These are phyloP conservation scores for Marasmarcha lunaedactyla DNA, from an alignment of 2,888 invertebrate genomes.

Conservation along the genomic window DNA sequence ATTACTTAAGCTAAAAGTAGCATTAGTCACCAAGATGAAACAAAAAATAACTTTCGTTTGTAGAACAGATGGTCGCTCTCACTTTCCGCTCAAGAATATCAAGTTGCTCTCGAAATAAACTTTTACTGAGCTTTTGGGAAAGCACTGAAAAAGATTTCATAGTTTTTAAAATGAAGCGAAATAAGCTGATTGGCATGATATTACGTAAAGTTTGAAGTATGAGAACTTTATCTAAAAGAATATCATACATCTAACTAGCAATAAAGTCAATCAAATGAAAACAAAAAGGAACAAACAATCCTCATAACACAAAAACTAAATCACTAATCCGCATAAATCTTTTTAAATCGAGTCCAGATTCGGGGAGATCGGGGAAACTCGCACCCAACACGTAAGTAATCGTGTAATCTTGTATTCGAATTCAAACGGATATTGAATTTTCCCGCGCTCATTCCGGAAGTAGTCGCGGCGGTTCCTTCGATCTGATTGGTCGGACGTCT, in stretches of 20 bases:
- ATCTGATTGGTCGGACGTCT: constrained; percentile 23
- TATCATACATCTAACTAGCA: too few species aligned
- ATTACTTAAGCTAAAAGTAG: not conserved
- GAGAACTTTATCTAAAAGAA: too few species aligned
- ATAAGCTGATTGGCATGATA: too few species aligned
- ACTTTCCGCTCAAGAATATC: constrained; percentile 15
- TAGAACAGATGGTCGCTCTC: not conserved
- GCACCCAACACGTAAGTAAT: constrained; percentile 29
- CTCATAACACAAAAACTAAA: constrained; percentile 1
- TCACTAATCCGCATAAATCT: constrained; percentile 5
- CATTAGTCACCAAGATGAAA: not conserved
- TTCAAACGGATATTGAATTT: constrained; percentile 60
- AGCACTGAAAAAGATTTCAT: constrained; percentile 10
- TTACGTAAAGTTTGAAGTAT: too few species aligned
- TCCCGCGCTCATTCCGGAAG: constrained; percentile 50
- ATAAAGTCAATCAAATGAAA: too few species aligned
- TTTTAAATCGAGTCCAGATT: constrained; percentile 26
- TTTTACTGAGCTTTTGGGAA: constrained; percentile 5
- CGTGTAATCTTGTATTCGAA: constrained; percentile 37
- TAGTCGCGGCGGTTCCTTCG: constrained; percentile 32
- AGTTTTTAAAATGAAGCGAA: constrained; percentile 4
- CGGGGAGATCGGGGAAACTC: constrained; percentile 12
- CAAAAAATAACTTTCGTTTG: not conserved
- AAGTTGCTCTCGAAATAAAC: constrained; percentile 22
- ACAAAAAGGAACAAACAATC: too few species aligned